Conservation (phyloP, 2,113 vertebrate species). For the Jacana jacana region DNA sequence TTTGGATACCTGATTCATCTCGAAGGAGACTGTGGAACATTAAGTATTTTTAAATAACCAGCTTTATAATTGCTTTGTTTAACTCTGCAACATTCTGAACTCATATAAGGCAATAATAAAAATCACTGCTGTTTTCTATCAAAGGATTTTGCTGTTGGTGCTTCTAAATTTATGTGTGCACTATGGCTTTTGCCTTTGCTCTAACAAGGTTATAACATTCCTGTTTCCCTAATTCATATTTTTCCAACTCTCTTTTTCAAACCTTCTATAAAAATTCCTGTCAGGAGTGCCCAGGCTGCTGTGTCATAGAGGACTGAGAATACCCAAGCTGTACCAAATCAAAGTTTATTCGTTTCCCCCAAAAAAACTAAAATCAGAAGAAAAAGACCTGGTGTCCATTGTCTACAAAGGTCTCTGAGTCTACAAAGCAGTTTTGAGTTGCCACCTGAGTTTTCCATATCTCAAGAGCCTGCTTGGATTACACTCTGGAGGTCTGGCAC, state of each 20-base stretch:
- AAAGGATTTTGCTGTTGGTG: background rate
- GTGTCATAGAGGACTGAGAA: background rate
- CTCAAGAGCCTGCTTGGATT: background rate
- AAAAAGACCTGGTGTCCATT: background rate
- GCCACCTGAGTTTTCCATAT: background rate
- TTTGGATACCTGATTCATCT: slow-evolving; percentile 53
- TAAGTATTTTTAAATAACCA: slow-evolving; percentile 5
- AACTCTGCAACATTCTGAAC: slow-evolving; percentile 10
- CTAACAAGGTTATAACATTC: background rate
- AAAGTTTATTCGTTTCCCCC: background rate
- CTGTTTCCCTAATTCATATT: background rate
- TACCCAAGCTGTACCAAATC: background rate
- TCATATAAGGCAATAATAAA: slow-evolving; percentile 25
- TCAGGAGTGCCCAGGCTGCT: background rate
- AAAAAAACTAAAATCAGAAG: background rate
- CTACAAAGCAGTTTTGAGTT: background rate
- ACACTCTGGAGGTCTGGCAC: background rate
- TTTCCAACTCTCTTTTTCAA: background rate
- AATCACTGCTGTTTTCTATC: slow-evolving; percentile 16
- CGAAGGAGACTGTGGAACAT: slow-evolving; percentile 25
- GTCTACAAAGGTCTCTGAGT: background rate
- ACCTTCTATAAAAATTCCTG: background rate
- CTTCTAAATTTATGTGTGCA: background rate
- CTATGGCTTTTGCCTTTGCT: background rate
- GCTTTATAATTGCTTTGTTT: slow-evolving; percentile 25